Evolutionary conservation across 2,888 invertebrate species (phyloP), one percentile per base, ranked within the genome.

Genomic region (Calameuta pallipes): DNA sequence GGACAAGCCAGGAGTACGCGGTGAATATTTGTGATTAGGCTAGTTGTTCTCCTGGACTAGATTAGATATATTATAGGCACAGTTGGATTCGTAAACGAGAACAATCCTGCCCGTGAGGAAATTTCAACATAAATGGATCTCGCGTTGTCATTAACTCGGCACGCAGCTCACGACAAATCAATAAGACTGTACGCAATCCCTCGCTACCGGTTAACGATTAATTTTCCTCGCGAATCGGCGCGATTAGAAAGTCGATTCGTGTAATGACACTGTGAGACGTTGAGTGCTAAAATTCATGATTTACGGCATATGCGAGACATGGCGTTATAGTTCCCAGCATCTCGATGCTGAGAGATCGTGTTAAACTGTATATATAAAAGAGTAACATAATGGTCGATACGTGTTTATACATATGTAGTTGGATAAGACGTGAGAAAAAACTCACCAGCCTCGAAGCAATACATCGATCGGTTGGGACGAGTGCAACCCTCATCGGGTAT

Each of bases 401-500:
- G 74, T 74, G 36, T 74, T 41, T 74, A n/a, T 37, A 33, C 71
- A 31, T 23, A 12, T 56, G 56, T 35, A 78, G 74, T 37, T 75
- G 70, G 73, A 34, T 69, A 34, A 4, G 37, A 73, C 78, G 82
- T 81, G 78, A 75, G 79, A 83, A 83, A 71, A 73, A 73, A 87
- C 92, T 92, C 91, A 95, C 97, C 97, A 83, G 96, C 97, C 94
- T 98, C 97, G 88, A 98, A 98, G 90, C 98, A 98, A 91, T 95
- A 97, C 95, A 97, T 97, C 83, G 97, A 96, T 88, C 95, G 94
- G 91, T 97, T 97, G 0, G 97, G 97, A 79, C 98, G 93, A 3
- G 97, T 97, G 91, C 98, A 98, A 68, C 98, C 98, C 93, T 98
- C 97, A 89, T 98, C 98, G 30, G 98, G 97, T 84, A 97, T 95